Percentiles rank a stretch among this genome's conserved stretches.
These are phyloP conservation scores for Conus canariensis DNA, from an alignment of 2,888 invertebrate genomes.

Conservation along the genomic window DNA sequence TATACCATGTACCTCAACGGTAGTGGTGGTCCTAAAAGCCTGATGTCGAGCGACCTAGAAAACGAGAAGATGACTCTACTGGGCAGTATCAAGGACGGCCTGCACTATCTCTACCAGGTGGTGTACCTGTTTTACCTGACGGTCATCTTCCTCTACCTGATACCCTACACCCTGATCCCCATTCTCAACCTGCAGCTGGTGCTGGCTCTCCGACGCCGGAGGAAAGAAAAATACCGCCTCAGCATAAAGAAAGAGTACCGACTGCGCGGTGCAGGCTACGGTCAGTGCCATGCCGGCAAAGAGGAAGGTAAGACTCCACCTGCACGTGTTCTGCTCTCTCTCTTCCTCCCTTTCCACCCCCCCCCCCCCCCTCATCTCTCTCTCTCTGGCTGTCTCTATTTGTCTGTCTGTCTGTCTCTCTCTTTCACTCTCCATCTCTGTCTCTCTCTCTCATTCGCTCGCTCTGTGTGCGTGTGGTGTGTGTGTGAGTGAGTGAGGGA, in stretches of 20 bases:
- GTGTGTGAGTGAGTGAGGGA: too few relatives aligned
- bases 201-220: conserved; percentile 48
- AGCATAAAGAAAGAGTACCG: conserved; percentile 48
- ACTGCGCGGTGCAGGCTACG: background rate
- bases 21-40: background rate
- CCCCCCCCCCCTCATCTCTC: too few relatives aligned
- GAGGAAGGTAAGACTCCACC: conserved; percentile 30
- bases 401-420: too few relatives aligned
- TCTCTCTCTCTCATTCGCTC: too few relatives aligned
- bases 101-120: conserved; percentile 42
- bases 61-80: background rate
- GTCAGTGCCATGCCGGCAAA: background rate
- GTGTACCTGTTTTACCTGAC: conserved; percentile 54
- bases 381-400: too few relatives aligned
- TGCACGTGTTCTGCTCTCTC: too few relatives aligned
- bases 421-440: too few relatives aligned
- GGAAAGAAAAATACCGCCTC: conserved; percentile 45
- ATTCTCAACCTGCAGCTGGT: conserved; percentile 53
- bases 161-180: conserved; percentile 54
- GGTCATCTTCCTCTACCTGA: conserved; percentile 52
- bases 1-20: background rate
- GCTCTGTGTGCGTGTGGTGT: too few relatives aligned
- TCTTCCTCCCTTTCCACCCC: too few relatives aligned
- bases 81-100: background rate
- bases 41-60: background rate